A percentile compares a stretch with the other conserved stretches of the same genome.
These are phyloP conservation scores for Drosophila rubida DNA, from an alignment of 2,888 invertebrate genomes.

Conservation along the genomic window DNA sequence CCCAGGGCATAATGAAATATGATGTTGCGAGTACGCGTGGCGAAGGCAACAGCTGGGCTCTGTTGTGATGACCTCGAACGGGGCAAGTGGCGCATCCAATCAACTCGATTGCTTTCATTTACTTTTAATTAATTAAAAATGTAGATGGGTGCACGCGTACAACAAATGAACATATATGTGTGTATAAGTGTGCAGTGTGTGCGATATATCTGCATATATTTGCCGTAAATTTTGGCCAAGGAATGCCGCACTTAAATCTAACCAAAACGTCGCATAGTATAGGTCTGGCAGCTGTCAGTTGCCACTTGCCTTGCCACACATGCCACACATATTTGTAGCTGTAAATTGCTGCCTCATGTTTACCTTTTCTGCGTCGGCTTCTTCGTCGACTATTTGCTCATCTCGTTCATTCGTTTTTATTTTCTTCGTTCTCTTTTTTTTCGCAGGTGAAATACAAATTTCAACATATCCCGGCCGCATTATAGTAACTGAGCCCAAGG, in stretches of 20 bases:
- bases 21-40: neutral
- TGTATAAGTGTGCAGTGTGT: neutral
- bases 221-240: conserved; percentile 38
- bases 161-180: neutral
- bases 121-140: conserved; percentile 79
- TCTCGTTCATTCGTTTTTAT: neutral
- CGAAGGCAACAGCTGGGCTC: neutral
- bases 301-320: neutral
- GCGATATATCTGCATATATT: neutral
- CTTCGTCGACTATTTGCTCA: conserved; percentile 10
- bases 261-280: conserved; percentile 33
- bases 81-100: conserved; percentile 54
- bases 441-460: conserved; percentile 87
- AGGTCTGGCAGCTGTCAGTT: conserved; percentile 15
- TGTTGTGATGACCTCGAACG: conserved; percentile 29
- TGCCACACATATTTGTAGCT: conserved; percentile 12
- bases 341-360: conserved; percentile 26
- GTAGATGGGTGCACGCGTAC: conserved; percentile 1
- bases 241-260: conserved; percentile 56
- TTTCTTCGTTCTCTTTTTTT: neutral
- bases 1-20: conserved; percentile 37
- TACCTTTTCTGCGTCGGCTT: conserved; percentile 27
- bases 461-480: conserved; percentile 90
- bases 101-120: conserved; percentile 78
- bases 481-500: conserved; percentile 90